These are phyloP conservation scores for Abrostola triplasia DNA, from an alignment of 2,888 invertebrate genomes.

Conservation along the genomic window DNA sequence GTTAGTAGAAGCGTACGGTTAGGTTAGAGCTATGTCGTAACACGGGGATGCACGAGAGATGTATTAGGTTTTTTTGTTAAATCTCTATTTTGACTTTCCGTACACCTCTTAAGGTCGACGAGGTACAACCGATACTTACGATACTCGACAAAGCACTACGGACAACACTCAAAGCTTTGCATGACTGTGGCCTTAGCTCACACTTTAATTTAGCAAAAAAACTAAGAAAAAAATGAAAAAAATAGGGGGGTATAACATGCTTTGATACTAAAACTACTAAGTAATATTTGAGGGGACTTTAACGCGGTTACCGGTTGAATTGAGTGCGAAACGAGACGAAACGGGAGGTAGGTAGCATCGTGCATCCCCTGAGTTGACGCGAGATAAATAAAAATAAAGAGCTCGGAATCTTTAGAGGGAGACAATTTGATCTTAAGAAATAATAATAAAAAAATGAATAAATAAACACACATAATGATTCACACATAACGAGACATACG, in stretches of 20 bases:
- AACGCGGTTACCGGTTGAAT: constrained; percentile 59
- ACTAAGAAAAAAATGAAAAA: constrained; percentile 58
- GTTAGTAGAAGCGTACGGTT: constrained; percentile 87
- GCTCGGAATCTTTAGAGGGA: constrained; percentile 86
- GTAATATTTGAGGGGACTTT: constrained; percentile 45
- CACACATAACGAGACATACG: constrained; percentile 76
- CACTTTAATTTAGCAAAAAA: constrained; percentile 66
- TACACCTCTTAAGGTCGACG: constrained; percentile 76
- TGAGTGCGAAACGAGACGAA: constrained; percentile 60
- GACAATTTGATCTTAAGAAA: constrained; percentile 77
- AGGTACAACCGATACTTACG: constrained; percentile 68
- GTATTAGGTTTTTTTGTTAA: constrained; percentile 46
- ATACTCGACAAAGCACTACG: constrained; percentile 73
- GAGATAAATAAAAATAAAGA: constrained; percentile 76
- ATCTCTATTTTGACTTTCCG: constrained; percentile 62
- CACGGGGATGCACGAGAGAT: constrained; percentile 87
- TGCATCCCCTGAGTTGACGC: constrained; percentile 88
- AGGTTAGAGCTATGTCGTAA: constrained; percentile 72
- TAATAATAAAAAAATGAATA: constrained; percentile 63
- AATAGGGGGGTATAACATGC: constrained; percentile 80
- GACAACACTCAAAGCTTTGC: constrained; percentile 85
- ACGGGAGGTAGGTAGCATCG: constrained; percentile 86
- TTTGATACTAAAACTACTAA: constrained; percentile 64
- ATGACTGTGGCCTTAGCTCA: constrained; percentile 71
- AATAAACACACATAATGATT: constrained; percentile 76